Conservation (phyloP, 2,113 vertebrate genomes). For the Grus americana region DNA sequence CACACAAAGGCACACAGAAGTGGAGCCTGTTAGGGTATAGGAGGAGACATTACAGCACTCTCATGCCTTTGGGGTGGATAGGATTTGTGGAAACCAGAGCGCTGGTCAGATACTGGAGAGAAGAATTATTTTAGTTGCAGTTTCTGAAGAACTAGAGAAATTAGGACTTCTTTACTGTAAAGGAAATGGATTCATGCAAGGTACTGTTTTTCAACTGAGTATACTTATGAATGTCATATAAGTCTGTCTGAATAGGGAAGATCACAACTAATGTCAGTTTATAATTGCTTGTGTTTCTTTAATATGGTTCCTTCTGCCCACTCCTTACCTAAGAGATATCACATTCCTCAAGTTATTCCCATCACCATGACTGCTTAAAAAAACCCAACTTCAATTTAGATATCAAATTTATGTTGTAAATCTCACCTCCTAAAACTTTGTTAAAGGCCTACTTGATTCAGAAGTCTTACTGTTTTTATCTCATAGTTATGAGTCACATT, state of each 20-base stretch:
- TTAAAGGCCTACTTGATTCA: not conserved
- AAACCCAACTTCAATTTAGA: not conserved
- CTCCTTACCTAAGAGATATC: not conserved
- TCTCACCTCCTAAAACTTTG: not conserved
- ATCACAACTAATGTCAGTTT: not conserved
- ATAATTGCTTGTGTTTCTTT: not conserved
- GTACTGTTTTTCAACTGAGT: not conserved
- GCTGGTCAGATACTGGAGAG: not conserved
- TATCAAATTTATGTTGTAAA: not conserved
- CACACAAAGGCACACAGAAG: not conserved
- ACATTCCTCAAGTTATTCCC: not conserved
- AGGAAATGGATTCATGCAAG: not conserved
- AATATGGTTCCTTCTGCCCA: not conserved
- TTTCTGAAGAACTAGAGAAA: not conserved
- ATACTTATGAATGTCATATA: not conserved
- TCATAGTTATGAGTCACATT: not conserved
- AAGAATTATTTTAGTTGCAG: not conserved
- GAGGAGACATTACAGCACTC: not conserved
- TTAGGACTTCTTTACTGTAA: not conserved
- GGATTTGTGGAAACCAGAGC: not conserved
- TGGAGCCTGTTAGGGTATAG: not conserved
- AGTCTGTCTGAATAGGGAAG: not conserved
- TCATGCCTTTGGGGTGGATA: not conserved
- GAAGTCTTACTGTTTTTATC: not conserved
- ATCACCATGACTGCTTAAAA: not conserved